A percentile compares a stretch with the other conserved stretches of the same genome.
These are phyloP conservation scores for Ctenochaetus hawaiiensis DNA, from an alignment of 2,797 vertebrate species.

Conservation along the genomic window DNA sequence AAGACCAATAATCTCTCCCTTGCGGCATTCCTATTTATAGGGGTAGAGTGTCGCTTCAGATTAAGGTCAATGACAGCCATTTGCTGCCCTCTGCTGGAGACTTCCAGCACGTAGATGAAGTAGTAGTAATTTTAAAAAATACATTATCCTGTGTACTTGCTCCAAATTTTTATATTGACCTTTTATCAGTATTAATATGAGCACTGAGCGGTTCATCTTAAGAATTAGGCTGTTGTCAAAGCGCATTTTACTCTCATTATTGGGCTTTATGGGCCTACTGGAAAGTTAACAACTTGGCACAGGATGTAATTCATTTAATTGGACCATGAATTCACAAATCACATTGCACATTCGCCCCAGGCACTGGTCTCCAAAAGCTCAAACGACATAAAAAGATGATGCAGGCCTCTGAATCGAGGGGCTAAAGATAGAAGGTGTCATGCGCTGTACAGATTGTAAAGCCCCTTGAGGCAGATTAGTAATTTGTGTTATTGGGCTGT, in stretches of 20 bases:
- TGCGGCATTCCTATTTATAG: constrained; percentile 74
- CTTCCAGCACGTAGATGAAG: accelerated
- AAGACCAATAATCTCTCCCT: constrained; percentile 62
- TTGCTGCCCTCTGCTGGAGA: constrained; percentile 82
- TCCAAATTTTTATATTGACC: no score
- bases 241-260: no score
- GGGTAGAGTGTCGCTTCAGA: constrained; percentile 48
- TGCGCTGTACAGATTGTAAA: not conserved
- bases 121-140: no score
- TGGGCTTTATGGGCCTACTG: not conserved
- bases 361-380: constrained; percentile 2
- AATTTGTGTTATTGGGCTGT: not conserved
- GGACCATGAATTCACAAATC: constrained; percentile 24
- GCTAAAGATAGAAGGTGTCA: not conserved
- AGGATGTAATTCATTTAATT: constrained; percentile 32
- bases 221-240: no score
- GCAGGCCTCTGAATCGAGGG: not conserved
- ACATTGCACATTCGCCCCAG: not conserved
- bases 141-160: no score
- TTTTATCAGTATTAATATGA: no score
- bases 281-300: constrained; percentile 7
- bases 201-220: no score
- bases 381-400: constrained; percentile 1
- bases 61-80: constrained; percentile 57
- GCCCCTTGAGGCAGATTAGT: not conserved